Evolutionary conservation across 2,888 invertebrate species (phyloP).

Genomic region (Oligia fasciuncula): DNA sequence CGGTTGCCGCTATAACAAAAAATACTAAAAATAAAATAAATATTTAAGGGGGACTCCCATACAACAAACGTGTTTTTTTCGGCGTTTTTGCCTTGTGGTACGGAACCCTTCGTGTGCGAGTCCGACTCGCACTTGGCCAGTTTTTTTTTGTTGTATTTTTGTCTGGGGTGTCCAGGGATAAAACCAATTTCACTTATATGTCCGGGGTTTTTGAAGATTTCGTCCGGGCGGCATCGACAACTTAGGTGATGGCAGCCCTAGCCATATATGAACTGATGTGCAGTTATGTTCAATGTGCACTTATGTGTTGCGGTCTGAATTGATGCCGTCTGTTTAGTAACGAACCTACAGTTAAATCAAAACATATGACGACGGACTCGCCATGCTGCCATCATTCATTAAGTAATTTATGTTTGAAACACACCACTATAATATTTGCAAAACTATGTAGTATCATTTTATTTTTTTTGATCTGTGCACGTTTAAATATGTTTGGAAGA

Average conservation of each 20-base stretch:
- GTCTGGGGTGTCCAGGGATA: background rate
- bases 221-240: background rate
- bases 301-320: slow-evolving; percentile 57
- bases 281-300: slow-evolving; percentile 43
- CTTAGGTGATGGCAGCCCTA: slow-evolving; percentile 6
- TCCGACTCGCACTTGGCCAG: too few species aligned
- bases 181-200: background rate
- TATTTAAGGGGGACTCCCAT: too few species aligned
- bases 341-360: slow-evolving; percentile 71
- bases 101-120: too few species aligned
- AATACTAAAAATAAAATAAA: too few species aligned
- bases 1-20: too few species aligned
- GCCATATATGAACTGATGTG: slow-evolving; percentile 14
- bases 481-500: background rate
- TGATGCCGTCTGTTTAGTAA: slow-evolving; percentile 63
- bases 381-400: slow-evolving; percentile 75
- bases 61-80: too few species aligned
- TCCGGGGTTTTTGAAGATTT: background rate
- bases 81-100: too few species aligned
- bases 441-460: background rate
- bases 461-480: background rate
- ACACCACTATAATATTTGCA: slow-evolving; percentile 50
- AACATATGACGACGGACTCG: slow-evolving; percentile 73
- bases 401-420: slow-evolving; percentile 74
- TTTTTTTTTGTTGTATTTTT: too few species aligned